Evolutionary conservation across 2,797 vertebrate species (phyloP).

Genomic region (Mycteria americana): DNA sequence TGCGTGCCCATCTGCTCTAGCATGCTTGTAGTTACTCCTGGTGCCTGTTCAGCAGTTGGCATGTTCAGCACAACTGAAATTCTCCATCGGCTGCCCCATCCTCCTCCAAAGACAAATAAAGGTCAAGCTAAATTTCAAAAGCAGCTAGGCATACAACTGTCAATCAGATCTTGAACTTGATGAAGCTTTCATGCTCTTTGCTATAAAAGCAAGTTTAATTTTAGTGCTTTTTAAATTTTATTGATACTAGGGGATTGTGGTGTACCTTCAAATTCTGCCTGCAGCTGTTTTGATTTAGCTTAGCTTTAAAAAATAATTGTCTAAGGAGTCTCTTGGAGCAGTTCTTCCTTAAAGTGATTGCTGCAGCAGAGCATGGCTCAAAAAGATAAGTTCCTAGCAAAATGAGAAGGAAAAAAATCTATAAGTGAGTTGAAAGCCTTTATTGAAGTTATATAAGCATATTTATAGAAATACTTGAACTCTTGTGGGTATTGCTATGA

Average conservation of each 20-base stretch:
- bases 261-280: neutral
- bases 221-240: neutral
- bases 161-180: neutral
- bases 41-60: constrained; percentile 19
- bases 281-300: neutral
- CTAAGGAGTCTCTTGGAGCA: neutral
- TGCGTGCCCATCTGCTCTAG: constrained; percentile 69
- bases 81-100: constrained; percentile 9
- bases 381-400: neutral
- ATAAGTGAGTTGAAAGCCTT: neutral
- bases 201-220: neutral
- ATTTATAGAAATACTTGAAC: neutral
- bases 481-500: neutral
- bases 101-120: constrained; percentile 27
- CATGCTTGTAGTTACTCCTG: constrained; percentile 6
- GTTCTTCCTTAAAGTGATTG: neutral
- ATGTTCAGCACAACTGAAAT: neutral
- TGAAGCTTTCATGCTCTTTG: neutral
- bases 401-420: neutral
- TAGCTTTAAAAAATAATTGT: neutral
- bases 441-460: neutral
- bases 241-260: neutral
- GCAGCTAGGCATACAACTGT: neutral
- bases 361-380: neutral
- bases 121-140: neutral